Evolutionary conservation across 1,140 invertebrate species (phyloP), one percentile per base, ranked within the genome.

Genomic region (Halesus radiatus): DNA sequence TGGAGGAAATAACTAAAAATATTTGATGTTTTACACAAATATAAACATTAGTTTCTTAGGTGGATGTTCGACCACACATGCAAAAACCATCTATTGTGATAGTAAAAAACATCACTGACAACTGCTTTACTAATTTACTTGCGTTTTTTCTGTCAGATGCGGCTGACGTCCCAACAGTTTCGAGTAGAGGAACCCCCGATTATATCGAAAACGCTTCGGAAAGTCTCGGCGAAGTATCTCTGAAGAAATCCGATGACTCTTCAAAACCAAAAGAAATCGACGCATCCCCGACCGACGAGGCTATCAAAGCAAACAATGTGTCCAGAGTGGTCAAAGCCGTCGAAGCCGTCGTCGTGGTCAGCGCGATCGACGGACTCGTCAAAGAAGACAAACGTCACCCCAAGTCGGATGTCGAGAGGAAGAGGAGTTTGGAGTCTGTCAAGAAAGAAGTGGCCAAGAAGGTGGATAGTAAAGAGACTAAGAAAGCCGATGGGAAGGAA

Each of bases 311-410:
- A 16, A 23, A 37, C 18, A 72, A 10, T 3, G 37, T 52, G 8
- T 3, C 2, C 6, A 50, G 10, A 50, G 68, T 52, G 8, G 15
- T 13, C 6, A 50, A 7, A 50, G 68, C 32, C 0, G 32, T 70
- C 16, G 76, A 62, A 37, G 23, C 64, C 18, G 22, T 75, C n/a
- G 52, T 70, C 22, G 78, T 73, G 8, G 50, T 56, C 45, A 64
- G 32, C 45, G 50, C 54, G 23, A 45, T 75, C 32, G 37, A 50
- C 1, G 20, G 58, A 18, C 4, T 68, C 45, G 20, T 20, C 62
- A 76, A 64, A 37, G 50, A 64, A 15, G 23, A 73, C 3, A 79
- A 78, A n/a, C 6, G 3, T 10, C 20, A 74, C 1, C 15, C 1
- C 20, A 73, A 73, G 16, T 22, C 10, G 5, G 23, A 54, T 7